These are phyloP conservation scores for Arvicanthis niloticus DNA, from an alignment of 2,113 vertebrate genomes.

Conservation along the genomic window DNA sequence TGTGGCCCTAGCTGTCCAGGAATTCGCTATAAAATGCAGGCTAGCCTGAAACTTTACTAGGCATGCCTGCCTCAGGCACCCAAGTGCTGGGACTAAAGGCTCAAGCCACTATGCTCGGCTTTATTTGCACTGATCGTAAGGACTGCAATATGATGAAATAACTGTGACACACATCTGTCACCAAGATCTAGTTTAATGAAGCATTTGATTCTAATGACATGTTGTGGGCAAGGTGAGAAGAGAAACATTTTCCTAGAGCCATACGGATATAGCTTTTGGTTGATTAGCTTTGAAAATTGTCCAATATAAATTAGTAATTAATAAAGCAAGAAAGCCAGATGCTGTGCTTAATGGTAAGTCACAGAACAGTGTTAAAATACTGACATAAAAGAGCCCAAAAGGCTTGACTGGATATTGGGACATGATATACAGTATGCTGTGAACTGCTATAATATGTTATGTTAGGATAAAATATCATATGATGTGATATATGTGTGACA, in stretches of 20 bases:
- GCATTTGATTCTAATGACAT: constrained; percentile 62
- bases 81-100: not conserved
- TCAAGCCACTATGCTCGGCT: not conserved
- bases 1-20: too few species aligned
- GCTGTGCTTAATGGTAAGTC: constrained; percentile 37
- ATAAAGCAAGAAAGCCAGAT: constrained; percentile 66
- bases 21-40: not conserved
- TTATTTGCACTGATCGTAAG: constrained; percentile 50
- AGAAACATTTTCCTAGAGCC: constrained; percentile 60
- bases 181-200: constrained; percentile 36
- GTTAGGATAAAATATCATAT: not conserved
- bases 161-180: constrained; percentile 16
- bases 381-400: not conserved
- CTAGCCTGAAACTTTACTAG: not conserved
- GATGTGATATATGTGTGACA: not conserved
- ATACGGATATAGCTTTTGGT: constrained; percentile 24
- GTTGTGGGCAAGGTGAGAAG: not conserved
- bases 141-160: constrained; percentile 36
- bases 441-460: too few species aligned
- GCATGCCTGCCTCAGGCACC: not conserved
- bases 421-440: not conserved
- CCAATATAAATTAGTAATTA: constrained; percentile 70
- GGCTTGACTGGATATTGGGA: not conserved
- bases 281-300: constrained; percentile 56
- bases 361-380: not conserved